These are phyloP conservation scores for Turritopsis rubra DNA, from an alignment of 30 jellyfish, hydroid and myxozoan genomes.

Conservation along the genomic window DNA sequence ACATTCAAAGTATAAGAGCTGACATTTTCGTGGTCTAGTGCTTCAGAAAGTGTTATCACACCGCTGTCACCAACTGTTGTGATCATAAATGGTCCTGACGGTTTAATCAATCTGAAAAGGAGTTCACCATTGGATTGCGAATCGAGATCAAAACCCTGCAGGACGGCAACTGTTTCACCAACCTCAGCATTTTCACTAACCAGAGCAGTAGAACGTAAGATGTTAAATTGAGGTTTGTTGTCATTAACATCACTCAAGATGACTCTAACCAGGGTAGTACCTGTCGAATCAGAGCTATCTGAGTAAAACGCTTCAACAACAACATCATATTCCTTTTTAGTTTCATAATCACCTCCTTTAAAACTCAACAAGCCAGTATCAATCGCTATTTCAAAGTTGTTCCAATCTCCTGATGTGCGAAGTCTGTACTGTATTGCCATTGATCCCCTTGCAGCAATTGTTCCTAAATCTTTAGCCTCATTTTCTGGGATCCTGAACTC, in stretches of 20 bases:
- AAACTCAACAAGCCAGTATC: constrained; percentile 40
- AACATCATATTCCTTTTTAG: constrained; percentile 30
- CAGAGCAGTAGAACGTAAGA: constrained; percentile 28
- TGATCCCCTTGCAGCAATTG: neutral
- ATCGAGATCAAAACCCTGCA: constrained; percentile 17
- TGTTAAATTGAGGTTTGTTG: constrained; percentile 61
- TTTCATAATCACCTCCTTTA: constrained; percentile 55
- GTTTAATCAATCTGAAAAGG: neutral
- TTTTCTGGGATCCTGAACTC: constrained; percentile 16
- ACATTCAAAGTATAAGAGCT: constrained; percentile 9
- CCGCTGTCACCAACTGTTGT: constrained; percentile 49
- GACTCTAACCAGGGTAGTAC: constrained; percentile 50
- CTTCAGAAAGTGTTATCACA: constrained; percentile 41
- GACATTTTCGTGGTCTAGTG: constrained; percentile 30
- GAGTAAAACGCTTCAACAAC: constrained; percentile 43
- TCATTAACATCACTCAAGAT: constrained; percentile 69
- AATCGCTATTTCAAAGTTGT: constrained; percentile 27
- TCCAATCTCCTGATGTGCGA: neutral
- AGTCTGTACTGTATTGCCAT: neutral
- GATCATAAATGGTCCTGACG: constrained; percentile 16
- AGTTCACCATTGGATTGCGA: constrained; percentile 22
- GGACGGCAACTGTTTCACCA: constrained; percentile 40
- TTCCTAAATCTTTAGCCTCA: constrained; percentile 10
- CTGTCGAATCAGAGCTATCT: constrained; percentile 40
- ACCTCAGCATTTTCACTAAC: constrained; percentile 47